Evolutionary conservation across 2,113 vertebrate species (phyloP).

Genomic region (Grammomys dolichurus): DNA sequence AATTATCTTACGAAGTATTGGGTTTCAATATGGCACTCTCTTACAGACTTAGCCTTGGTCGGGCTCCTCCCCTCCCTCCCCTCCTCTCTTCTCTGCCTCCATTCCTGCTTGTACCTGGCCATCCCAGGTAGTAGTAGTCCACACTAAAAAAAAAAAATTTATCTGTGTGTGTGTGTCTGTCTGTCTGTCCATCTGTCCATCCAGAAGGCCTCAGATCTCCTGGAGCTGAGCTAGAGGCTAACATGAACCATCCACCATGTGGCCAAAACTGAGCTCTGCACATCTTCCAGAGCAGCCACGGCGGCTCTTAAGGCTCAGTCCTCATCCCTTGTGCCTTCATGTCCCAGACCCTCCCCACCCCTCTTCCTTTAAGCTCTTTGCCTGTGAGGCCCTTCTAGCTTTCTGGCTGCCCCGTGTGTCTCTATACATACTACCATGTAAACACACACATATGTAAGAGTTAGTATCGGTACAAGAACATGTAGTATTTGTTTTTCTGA

Average conservation of each 20-base stretch:
- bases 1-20: no score
- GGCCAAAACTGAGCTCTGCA: no score
- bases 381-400: neutral
- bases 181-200: neutral
- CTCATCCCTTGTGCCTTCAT: neutral
- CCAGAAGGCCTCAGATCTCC: neutral
- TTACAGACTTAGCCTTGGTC: neutral
- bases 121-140: neutral
- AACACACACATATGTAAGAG: neutral
- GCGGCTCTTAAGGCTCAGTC: neutral
- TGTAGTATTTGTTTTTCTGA: neutral
- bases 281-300: no score
- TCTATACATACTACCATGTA: neutral
- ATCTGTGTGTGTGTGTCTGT: neutral
- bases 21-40: neutral
- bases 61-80: neutral
- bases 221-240: neutral
- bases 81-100: neutral
- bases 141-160: neutral
- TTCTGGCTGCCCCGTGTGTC: no score
- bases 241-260: neutral
- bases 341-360: neutral
- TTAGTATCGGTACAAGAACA: neutral
- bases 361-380: neutral
- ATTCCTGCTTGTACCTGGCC: no score